Evolutionary conservation across 2,797 vertebrate species (phyloP), one percentile per base, ranked within the genome.

Genomic region (Propithecus deckenii): DNA sequence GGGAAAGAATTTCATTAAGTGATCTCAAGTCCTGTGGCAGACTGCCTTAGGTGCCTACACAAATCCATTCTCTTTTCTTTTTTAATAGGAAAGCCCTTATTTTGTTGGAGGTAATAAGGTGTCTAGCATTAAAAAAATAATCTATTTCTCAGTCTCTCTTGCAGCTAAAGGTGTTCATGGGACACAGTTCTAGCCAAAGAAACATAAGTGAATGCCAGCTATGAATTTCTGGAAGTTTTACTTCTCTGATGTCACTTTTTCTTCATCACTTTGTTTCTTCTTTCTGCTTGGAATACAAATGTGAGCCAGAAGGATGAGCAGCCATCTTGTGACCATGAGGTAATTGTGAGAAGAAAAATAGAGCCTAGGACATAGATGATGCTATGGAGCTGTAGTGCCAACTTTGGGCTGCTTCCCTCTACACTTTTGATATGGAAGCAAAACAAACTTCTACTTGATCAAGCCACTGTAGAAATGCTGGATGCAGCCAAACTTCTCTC

Each of bases 361-460:
- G 38, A 20, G 65, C 22, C 4, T 20, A 23, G 28, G 23, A 46
- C 10, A 57, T 0, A 18, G 46, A 25, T 2, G 32, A 23, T 48
- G 32, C 46, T 12, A 1, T 5, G 32, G 35, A 15, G n/a, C 17
- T 10, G 1, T 1, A 14, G 55, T 8, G 65, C n/a, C 28, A 17
- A 28, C 57, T 65, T 57, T 35, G 48, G 76, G n/a, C n/a, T 74
- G 22, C 30, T 23, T 3, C 18, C 9, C 6, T 74, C 65, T 71
- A 10, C 4, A 4, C 23, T 59, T 74, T 57, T 78, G 18, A 32
- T 43, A 0, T 14, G 23, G 67, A 38, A 65, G 30, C 18, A 41
- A 75, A 85, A 50, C 23, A 50, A 72, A 80, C 25, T 48, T 48
- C 41, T 84, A 11, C 30, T 57, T 83, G 41, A 30, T 83, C 52